Evolutionary conservation across 2,113 vertebrate species (phyloP), one percentile per base, ranked within the genome.

Genomic region (Montifringilla adamsi): DNA sequence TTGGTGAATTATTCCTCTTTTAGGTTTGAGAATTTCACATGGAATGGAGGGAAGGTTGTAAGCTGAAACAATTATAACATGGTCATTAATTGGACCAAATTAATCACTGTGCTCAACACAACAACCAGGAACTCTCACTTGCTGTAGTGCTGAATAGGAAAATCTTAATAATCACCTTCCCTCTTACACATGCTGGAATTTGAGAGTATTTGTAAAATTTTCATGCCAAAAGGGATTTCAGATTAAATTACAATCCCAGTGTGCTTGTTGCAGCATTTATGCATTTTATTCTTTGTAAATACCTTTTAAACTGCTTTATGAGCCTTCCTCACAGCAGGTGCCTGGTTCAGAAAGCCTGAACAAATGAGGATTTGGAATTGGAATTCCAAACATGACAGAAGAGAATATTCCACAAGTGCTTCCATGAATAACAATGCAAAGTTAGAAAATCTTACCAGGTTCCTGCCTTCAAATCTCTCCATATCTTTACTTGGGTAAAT

Each of bases 281-380:
- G 58, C 13, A 31, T 79, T 93, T 93, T 76, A 68, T 72, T 85
- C 66, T 60, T 41, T 69, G 28, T 47, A 92, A 68, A 70, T 68
- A 53, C 39, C 7, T 86, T 75, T 83, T 62, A 95, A 92, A 92
- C 35, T 44, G 46, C 67, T 94, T 94, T 72, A 68, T 67, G 73
- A 68, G 44, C 1, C 3, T 60, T 80, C 41, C 62, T 90, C 89
- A 31, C 91, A 92, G 89, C 11, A 2, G 77, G 89, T n/a, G 66
- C 46, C 46, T 58, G 31, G 30, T 92, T 74, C 68, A 84, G 73
- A 80, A 49, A 81, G 64, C 22, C 84, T 87, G 50, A 89, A 28
- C 1, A 10, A 92, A 88, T 5, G 30, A 79, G 53, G 28, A 90
- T 33, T 5, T 88, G 70, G 80, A 95, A 94, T 94, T 79, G 66